phyloP scores from a whole-genome alignment of 2,888 invertebrate species.

The Boloria euphrosyne region DNA sequence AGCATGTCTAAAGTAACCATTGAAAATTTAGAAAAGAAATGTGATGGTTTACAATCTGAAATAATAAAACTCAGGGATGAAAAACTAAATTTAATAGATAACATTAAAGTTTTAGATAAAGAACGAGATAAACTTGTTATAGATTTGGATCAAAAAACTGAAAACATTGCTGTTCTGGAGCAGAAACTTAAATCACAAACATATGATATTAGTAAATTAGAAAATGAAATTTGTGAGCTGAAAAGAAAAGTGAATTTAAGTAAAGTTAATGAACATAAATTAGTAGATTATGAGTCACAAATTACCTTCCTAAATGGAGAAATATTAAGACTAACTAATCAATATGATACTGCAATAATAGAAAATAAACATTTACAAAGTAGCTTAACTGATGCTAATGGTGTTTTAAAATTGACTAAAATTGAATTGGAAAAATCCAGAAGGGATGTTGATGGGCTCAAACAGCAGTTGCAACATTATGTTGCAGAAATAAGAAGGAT shows the following conservation, averaged over 20 bases:
- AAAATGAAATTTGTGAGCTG: conserved; percentile 79
- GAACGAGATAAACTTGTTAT: conserved; percentile 87
- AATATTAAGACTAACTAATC: conserved; percentile 78
- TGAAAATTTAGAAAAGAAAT: conserved; percentile 81
- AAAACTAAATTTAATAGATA: conserved; percentile 83
- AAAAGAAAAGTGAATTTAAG: conserved; percentile 77
- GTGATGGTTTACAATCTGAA: conserved; percentile 83
- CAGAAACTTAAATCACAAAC: conserved; percentile 84
- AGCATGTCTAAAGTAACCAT: conserved; percentile 82
- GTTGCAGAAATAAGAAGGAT: conserved; percentile 90
- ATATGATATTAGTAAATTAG: conserved; percentile 77
- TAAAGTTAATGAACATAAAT: conserved; percentile 74
- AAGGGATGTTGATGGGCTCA: conserved; percentile 88
- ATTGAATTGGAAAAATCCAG: conserved; percentile 86
- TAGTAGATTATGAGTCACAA: conserved; percentile 78
- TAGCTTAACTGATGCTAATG: conserved; percentile 85
- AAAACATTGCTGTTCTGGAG: conserved; percentile 84
- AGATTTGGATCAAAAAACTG: conserved; percentile 88
- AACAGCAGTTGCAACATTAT: conserved; percentile 90
- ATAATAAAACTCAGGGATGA: conserved; percentile 84
- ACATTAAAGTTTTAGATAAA: conserved; percentile 84
- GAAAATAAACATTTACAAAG: conserved; percentile 89
- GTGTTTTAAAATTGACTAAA: conserved; percentile 83
- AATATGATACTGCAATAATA: conserved; percentile 82
- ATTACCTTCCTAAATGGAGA: conserved; percentile 83